Percentiles rank a stretch among this genome's conserved stretches.
phyloP scores from a whole-genome alignment of 2,113 vertebrate genomes.

The Dasyurus viverrinus region DNA sequence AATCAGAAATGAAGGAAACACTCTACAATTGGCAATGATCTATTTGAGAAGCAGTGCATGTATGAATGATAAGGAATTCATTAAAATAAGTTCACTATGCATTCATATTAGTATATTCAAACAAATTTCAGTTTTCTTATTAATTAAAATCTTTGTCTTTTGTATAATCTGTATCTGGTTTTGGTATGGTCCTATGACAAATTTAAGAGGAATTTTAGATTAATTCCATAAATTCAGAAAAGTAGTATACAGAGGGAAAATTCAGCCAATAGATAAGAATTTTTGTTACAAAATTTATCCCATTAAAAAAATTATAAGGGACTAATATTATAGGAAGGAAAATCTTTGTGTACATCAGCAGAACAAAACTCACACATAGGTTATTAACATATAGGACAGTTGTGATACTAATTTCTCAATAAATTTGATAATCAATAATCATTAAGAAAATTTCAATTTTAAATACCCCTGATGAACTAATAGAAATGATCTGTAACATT shows the following conservation, averaged over 20 bases:
- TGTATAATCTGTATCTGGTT: neutral
- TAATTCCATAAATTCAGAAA: neutral
- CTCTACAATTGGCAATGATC: neutral
- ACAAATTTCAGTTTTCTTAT: neutral
- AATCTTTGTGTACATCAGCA: neutral
- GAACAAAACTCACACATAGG: neutral
- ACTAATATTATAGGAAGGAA: slow-evolving; percentile 8
- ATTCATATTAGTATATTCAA: neutral
- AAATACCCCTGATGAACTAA: neutral
- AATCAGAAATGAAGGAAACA: slow-evolving; percentile 18
- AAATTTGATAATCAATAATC: neutral
- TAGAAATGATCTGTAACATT: neutral
- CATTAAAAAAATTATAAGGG: slow-evolving; percentile 24
- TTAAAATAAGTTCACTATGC: slow-evolving; percentile 8
- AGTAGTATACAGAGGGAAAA: neutral
- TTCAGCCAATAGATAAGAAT: neutral
- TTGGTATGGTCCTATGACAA: neutral
- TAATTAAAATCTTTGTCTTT: neutral
- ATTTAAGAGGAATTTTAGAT: slow-evolving; percentile 3
- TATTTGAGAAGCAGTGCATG: neutral
- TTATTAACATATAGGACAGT: neutral
- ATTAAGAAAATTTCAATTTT: neutral
- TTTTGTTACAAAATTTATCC: neutral
- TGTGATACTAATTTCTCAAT: neutral
- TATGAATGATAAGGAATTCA: neutral